These are phyloP conservation scores for Spea hammondii DNA, from an alignment of 2,797 vertebrate genomes.

Conservation along the genomic window DNA sequence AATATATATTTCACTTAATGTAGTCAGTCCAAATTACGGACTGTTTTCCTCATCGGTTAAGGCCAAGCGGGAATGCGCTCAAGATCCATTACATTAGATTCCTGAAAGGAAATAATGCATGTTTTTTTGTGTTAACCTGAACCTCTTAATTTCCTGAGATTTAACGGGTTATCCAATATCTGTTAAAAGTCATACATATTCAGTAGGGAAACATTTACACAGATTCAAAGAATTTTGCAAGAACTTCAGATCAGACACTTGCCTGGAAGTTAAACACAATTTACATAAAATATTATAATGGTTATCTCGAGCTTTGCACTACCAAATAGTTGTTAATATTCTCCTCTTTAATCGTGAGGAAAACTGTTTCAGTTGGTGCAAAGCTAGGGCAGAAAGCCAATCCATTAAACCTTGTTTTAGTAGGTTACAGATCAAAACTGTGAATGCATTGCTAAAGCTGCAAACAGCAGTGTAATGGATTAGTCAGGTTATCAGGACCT, in stretches of 20 bases:
- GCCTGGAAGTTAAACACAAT: conserved; percentile 63
- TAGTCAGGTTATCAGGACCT: conserved; percentile 68
- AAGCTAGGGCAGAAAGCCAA: conserved; percentile 32
- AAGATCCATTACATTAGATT: too few species aligned
- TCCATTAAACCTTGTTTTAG: conserved; percentile 59
- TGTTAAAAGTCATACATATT: too few species aligned
- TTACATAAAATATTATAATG: conserved; percentile 55
- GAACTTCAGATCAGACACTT: conserved; percentile 70
- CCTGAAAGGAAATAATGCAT: too few species aligned
- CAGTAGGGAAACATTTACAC: too few species aligned
- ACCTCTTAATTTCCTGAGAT: too few species aligned
- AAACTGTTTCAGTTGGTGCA: neutral
- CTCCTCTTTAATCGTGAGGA: neutral
- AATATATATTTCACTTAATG: too few species aligned
- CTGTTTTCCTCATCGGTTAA: too few species aligned
- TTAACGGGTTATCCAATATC: too few species aligned
- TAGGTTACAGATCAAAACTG: conserved; percentile 65
- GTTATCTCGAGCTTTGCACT: conserved; percentile 62
- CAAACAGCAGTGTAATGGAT: conserved; percentile 68
- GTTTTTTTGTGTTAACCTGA: too few species aligned
- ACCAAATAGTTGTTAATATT: neutral
- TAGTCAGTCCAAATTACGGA: too few species aligned
- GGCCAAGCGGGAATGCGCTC: too few species aligned
- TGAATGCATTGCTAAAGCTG: conserved; percentile 67
- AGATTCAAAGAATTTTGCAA: too few species aligned